phyloP scores from a whole-genome alignment of 2,113 vertebrate species.

The Laterallus jamaicensis region DNA sequence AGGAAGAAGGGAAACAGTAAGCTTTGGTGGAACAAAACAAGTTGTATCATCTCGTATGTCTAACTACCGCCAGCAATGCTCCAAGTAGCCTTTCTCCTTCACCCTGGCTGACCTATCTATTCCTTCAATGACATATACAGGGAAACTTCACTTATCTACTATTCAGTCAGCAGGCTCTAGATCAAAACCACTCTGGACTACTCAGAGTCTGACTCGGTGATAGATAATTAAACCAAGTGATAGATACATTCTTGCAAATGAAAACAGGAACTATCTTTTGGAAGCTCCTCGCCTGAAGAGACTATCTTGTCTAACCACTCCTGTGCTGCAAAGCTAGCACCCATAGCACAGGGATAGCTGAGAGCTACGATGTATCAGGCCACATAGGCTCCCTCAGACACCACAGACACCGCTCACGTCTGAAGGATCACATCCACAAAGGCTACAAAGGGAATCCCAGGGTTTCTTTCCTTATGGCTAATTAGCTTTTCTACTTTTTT shows the following conservation, averaged over 20 bases:
- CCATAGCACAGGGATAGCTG: neutral
- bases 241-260: constrained; percentile 12
- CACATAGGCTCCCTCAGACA: neutral
- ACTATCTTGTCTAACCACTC: neutral
- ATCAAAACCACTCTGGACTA: neutral
- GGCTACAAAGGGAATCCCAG: neutral
- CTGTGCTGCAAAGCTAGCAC: neutral
- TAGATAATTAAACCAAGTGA: neutral
- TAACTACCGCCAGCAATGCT: neutral
- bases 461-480: neutral
- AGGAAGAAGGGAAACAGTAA: neutral
- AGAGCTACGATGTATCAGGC: neutral
- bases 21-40: neutral
- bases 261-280: neutral
- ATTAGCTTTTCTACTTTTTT: neutral
- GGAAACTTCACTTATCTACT: neutral
- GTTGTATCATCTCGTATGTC: neutral
- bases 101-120: neutral
- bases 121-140: neutral
- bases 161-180: neutral
- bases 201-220: neutral
- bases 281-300: neutral
- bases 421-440: neutral
- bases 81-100: neutral
- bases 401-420: neutral